Base-by-base conservation (phyloP, 2,888 invertebrate genomes). In the Orthosia gracilis region DNA sequence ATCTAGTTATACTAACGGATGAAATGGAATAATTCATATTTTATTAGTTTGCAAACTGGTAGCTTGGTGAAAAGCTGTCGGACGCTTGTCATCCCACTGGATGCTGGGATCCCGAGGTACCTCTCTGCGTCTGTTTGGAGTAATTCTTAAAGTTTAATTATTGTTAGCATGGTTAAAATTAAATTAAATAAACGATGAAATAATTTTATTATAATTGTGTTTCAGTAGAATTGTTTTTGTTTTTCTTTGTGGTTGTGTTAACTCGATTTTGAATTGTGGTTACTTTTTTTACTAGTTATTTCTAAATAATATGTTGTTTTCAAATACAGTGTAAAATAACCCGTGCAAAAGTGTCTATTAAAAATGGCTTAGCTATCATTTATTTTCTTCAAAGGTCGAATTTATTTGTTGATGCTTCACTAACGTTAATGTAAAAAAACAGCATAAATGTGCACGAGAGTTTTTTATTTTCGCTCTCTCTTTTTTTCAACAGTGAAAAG, bases 81-180 rank as follows among this genome's bases (percentile, higher is more conserved):
- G 73, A 45, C 12, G 62, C 69, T 70, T 83, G 75, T 83, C 73
- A 71, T 52, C 55, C 52, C 26, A 47, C 21, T 80, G 12, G 12
- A 54, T 21, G 17, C 31, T 18, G 49, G 13, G 31, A 58, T 47
- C 21, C 23, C 3, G 18, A 45, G 17, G 11, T 26, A 63, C 1
- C 4, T 11, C 15, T 9, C 47, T 40, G n/a, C 68, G 71, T 45
- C 15, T 54, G 26, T 45, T 58, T 65, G 57, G 61, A 79, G 59
- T 68, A 40, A 67, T 57, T 61, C 31, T 59, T 59, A 50, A 47
- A 55, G 5, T 23, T 63, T 12, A n/a, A 59, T 49, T 45, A 54
- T 40, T 58, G n/a, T 45, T 13, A 62, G 17, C 45, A 17, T 21
- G 47, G 52, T 62, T 26, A 47, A 17, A 62, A 52, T 40, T 63